Evolutionary conservation across 2,888 invertebrate species (phyloP).

Genomic region (Gari tellinella): DNA sequence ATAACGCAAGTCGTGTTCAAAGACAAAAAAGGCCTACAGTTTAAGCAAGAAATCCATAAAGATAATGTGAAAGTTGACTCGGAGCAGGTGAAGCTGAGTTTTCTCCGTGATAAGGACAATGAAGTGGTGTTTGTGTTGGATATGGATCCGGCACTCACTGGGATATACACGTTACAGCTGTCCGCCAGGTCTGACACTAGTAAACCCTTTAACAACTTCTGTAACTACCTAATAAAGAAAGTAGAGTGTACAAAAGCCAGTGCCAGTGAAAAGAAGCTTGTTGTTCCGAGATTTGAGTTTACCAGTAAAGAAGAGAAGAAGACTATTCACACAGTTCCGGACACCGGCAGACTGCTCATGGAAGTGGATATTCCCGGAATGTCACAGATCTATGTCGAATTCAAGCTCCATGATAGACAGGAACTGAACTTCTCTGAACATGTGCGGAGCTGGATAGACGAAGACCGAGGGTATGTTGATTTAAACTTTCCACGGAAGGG

Average conservation of each 20-base stretch:
- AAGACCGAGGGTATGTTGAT: constrained; percentile 38
- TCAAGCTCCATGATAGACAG: constrained; percentile 42
- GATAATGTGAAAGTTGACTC: constrained; percentile 12
- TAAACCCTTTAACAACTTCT: constrained; percentile 36
- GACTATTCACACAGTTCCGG: constrained; percentile 19
- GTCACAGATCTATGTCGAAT: constrained; percentile 29
- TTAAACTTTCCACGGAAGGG: constrained; percentile 54
- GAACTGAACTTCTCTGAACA: constrained; percentile 51
- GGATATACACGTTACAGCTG: constrained; percentile 34
- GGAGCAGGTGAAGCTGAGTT: constrained; percentile 34
- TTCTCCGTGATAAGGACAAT: constrained; percentile 40
- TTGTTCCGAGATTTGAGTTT: constrained; percentile 11
- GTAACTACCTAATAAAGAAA: constrained; percentile 47
- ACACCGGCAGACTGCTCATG: constrained; percentile 31
- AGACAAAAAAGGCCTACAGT: constrained; percentile 30
- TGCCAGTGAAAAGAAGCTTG: background rate
- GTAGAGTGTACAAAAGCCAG: background rate
- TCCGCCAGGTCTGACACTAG: constrained; percentile 22
- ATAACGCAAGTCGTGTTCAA: constrained; percentile 44
- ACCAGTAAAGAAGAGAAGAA: constrained; percentile 14
- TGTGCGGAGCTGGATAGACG: constrained; percentile 44
- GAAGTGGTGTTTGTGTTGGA: constrained; percentile 54
- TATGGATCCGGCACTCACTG: constrained; percentile 32
- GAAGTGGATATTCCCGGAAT: constrained; percentile 22
- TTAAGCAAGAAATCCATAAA: constrained; percentile 20